Percentiles rank a stretch among this genome's conserved stretches.
Evolutionary conservation across 2,113 vertebrate genomes (phyloP).

Genomic region (Glareola pratincola): DNA sequence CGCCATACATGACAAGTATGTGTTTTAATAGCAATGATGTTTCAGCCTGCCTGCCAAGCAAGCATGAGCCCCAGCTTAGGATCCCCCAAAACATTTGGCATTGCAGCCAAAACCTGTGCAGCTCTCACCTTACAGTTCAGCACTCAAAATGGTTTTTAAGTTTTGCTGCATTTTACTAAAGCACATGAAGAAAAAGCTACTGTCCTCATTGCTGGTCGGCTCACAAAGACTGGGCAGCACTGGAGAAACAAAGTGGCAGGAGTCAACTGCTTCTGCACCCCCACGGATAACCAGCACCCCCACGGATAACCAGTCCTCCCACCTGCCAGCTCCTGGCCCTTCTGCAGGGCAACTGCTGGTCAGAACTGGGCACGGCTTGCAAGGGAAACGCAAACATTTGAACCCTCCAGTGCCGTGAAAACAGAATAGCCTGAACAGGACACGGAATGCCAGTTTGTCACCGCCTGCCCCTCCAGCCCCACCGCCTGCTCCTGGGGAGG

Average conservation of each 20-base stretch:
- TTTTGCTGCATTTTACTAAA: background rate
- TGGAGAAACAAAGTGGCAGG: background rate
- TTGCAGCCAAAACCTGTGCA: accelerated
- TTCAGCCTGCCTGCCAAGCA: too few relatives aligned
- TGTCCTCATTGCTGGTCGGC: accelerated
- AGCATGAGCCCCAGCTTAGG: background rate
- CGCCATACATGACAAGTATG: accelerated
- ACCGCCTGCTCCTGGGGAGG: background rate
- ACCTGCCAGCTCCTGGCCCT: background rate
- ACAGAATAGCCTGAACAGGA: constrained; percentile 26
- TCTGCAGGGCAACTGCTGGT: constrained; percentile 6
- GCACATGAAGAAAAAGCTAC: background rate
- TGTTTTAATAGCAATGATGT: background rate
- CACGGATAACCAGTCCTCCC: background rate
- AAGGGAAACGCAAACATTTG: constrained; percentile 9
- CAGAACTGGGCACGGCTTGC: background rate
- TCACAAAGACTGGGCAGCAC: background rate
- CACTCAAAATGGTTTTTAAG: background rate
- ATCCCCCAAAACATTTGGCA: background rate
- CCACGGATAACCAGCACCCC: background rate
- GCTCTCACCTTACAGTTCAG: background rate
- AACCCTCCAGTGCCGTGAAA: constrained; percentile 6
- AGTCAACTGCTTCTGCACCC: background rate
- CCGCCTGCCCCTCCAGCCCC: background rate
- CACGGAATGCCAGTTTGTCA: background rate